A percentile compares a stretch with the other conserved stretches of the same genome.
Evolutionary conservation across 2,888 invertebrate genomes (phyloP).

Genomic region (Hydrotaea cyrtoneurina): DNA sequence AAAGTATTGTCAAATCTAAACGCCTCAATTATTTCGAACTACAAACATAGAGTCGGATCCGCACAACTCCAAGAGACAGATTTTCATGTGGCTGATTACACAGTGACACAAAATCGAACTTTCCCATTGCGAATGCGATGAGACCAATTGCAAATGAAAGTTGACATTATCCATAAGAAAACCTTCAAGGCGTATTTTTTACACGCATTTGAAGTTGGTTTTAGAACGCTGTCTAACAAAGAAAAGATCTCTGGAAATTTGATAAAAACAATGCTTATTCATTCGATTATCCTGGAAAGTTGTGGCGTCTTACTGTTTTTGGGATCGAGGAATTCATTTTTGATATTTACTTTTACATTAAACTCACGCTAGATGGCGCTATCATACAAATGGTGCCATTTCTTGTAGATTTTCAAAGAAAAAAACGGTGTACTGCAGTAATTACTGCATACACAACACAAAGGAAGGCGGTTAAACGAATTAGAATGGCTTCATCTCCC

Average conservation of each 20-base stretch:
- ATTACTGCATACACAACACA: too few species aligned
- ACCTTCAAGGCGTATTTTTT: background rate
- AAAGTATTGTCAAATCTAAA: too few species aligned
- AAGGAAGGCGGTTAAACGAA: too few species aligned
- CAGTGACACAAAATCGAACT: background rate
- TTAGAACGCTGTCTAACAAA: background rate
- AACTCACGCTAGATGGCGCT: constrained; percentile 1
- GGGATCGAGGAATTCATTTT: background rate
- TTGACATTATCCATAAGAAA: background rate
- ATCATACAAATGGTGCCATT: background rate
- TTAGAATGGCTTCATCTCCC: too few species aligned
- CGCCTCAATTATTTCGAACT: too few species aligned
- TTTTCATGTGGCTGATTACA: too few species aligned
- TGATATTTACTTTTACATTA: background rate
- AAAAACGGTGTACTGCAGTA: background rate
- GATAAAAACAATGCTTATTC: background rate
- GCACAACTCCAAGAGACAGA: too few species aligned
- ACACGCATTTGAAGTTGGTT: background rate
- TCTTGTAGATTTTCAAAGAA: background rate
- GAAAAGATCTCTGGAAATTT: background rate
- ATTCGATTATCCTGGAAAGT: background rate
- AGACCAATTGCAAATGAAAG: background rate
- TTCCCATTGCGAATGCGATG: background rate
- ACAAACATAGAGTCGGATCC: too few species aligned
- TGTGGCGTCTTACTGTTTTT: background rate